Evolutionary conservation across 2,797 vertebrate species (phyloP).

Genomic region (Chaunax sp.): DNA sequence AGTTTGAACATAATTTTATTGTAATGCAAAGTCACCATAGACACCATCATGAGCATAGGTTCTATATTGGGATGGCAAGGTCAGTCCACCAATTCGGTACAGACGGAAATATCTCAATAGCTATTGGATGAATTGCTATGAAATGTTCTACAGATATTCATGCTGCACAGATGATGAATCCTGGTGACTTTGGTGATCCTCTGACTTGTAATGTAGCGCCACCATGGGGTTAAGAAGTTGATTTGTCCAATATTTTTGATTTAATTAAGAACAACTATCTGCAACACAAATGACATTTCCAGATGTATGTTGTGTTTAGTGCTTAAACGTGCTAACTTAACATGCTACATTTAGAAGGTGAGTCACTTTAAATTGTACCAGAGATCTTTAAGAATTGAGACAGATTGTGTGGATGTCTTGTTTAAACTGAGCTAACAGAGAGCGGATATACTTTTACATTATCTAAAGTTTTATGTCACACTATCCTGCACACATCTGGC

Average conservation of each 20-base stretch:
- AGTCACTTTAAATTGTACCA: too few species aligned
- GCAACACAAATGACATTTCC: not conserved
- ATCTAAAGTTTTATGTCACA: too few species aligned
- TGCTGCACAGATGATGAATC: not conserved
- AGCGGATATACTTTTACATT: too few species aligned
- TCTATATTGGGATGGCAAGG: not conserved
- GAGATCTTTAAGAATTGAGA: too few species aligned
- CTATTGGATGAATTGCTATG: not conserved
- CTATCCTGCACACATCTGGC: too few species aligned
- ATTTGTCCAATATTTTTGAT: too few species aligned
- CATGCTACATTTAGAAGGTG: not conserved
- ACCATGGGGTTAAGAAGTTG: too few species aligned
- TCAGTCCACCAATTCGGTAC: not conserved
- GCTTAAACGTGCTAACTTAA: not conserved
- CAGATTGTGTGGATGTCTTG: too few species aligned
- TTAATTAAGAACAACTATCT: too few species aligned
- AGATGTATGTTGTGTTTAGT: not conserved
- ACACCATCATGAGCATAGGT: not conserved
- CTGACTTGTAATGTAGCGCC: not conserved
- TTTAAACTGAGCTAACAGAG: not conserved
- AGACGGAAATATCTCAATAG: not conserved
- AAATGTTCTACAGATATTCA: not conserved
- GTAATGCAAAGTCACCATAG: slow-evolving; percentile 1
- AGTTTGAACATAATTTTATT: not conserved
- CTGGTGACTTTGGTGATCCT: not conserved